These are phyloP conservation scores for Nyctereutes procyonoides DNA, from an alignment of 2,113 vertebrate species.

Conservation along the genomic window DNA sequence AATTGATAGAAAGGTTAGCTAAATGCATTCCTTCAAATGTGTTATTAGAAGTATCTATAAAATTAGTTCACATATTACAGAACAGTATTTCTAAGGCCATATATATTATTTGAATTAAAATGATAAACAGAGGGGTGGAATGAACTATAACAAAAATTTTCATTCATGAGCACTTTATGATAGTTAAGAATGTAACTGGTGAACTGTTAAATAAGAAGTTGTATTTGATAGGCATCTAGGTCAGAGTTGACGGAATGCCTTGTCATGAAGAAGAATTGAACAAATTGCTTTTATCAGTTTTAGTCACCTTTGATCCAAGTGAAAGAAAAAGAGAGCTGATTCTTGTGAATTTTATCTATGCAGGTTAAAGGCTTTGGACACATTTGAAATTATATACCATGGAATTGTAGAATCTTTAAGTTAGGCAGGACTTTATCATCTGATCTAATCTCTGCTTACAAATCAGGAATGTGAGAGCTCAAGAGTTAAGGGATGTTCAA, in stretches of 20 bases:
- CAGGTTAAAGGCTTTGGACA: conserved; percentile 2
- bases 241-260: conserved; percentile 59
- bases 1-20: background rate
- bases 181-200: conserved; percentile 30
- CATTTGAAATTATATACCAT: conserved; percentile 5
- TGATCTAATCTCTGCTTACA: background rate
- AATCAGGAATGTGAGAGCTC: background rate
- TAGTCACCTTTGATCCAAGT: conserved; percentile 35
- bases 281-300: conserved; percentile 57
- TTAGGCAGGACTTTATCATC: background rate
- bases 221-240: conserved; percentile 33
- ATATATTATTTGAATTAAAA: background rate
- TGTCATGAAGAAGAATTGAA: conserved; percentile 66
- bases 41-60: background rate
- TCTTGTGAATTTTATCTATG: conserved; percentile 45
- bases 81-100: background rate
- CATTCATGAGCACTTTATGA: background rate
- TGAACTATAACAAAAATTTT: conserved; percentile 15
- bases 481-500: background rate
- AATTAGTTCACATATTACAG: background rate
- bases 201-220: conserved; percentile 59
- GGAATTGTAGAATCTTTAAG: conserved; percentile 20
- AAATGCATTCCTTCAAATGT: background rate
- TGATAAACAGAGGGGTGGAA: background rate
- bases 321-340: background rate